Conservation (phyloP, 2,888 invertebrate genomes). For the Callimorpha dominula region DNA sequence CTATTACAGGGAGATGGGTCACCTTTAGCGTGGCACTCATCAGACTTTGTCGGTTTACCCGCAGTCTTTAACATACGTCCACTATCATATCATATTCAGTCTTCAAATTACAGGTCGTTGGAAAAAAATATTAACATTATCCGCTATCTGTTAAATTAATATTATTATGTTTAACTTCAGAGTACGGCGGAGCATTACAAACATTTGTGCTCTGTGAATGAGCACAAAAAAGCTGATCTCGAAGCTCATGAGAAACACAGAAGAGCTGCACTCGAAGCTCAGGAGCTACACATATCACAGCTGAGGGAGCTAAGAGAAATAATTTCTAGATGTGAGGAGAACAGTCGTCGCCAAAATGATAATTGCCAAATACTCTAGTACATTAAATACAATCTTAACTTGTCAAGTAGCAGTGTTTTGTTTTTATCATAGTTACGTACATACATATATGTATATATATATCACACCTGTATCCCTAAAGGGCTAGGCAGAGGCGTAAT, state of each 20-base stretch:
- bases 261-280: not conserved
- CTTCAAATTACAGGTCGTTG: too few relatives aligned
- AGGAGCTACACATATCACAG: not conserved
- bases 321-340: not conserved
- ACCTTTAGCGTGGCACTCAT: too few relatives aligned
- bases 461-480: not conserved
- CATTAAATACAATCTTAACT: not conserved
- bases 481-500: not conserved
- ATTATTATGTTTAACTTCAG: slow-evolving; percentile 8
- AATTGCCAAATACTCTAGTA: not conserved
- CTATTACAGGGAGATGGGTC: too few relatives aligned
- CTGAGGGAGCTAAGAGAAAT: not conserved
- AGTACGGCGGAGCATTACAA: slow-evolving; percentile 17
- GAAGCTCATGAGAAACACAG: not conserved
- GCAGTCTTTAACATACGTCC: not conserved
- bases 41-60: not conserved
- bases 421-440: not conserved
- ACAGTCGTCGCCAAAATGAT: not conserved
- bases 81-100: too few relatives aligned
- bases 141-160: not conserved
- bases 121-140: not conserved
- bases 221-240: slow-evolving; percentile 9
- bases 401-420: not conserved
- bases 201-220: slow-evolving; percentile 19
- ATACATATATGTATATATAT: not conserved